Conservation (phyloP, 2,888 invertebrate species). For the Eucera pruinosa region DNA sequence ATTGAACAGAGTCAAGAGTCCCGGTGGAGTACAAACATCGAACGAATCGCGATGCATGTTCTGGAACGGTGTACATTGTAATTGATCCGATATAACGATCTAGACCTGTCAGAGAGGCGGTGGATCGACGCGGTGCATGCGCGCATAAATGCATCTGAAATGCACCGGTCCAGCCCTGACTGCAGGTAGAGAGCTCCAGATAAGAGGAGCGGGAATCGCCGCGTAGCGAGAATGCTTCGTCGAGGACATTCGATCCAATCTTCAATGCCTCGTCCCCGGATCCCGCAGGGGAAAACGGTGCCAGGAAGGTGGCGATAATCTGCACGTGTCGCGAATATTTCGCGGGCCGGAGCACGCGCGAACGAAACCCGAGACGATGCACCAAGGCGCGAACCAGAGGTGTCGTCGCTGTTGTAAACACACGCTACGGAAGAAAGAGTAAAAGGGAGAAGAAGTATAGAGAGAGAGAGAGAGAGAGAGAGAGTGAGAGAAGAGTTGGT, state of each 20-base stretch:
- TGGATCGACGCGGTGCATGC: constrained; percentile 16
- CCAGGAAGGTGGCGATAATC: constrained; percentile 71
- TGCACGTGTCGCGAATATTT: constrained; percentile 75
- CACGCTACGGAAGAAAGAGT: constrained; percentile 14
- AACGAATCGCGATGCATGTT: constrained; percentile 50
- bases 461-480: too few relatives aligned
- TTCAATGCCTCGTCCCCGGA: constrained; percentile 60
- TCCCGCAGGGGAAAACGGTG: constrained; percentile 46
- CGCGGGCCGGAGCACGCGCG: constrained; percentile 74
- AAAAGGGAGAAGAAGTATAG: too few relatives aligned
- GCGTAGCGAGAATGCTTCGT: constrained; percentile 74
- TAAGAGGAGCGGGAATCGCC: constrained; percentile 54
- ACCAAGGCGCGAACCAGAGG: constrained; percentile 59
- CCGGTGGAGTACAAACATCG: constrained; percentile 23
- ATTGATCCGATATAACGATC: constrained; percentile 60
- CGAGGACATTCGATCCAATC: constrained; percentile 77
- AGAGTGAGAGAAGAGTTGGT: too few relatives aligned
- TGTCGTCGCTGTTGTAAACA: constrained; percentile 64
- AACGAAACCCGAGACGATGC: constrained; percentile 67
- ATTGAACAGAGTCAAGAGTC: constrained; percentile 33
- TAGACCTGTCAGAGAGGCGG: constrained; percentile 39
- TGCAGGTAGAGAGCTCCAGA: constrained; percentile 56
- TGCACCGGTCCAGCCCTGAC: constrained; percentile 39
- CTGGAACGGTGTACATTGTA: constrained; percentile 43
- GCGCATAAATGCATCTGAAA: constrained; percentile 47